A percentile compares a stretch with the other conserved stretches of the same genome.
Evolutionary conservation across 2,888 invertebrate species (phyloP).

Genomic region (Acrobasis suavella): DNA sequence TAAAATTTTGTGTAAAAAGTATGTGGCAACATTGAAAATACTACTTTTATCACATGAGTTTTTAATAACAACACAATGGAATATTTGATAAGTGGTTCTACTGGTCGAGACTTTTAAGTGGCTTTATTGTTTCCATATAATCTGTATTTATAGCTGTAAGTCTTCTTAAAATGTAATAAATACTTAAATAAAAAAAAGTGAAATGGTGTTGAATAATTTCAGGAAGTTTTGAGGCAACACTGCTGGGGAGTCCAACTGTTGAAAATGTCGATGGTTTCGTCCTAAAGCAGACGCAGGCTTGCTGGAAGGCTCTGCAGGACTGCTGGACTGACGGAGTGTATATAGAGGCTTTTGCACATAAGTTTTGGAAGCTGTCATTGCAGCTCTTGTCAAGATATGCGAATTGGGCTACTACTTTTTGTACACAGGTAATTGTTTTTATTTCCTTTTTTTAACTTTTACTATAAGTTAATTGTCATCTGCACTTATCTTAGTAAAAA

Average conservation of each 20-base stretch:
- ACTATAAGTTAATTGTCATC: too few relatives aligned
- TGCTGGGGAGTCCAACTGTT: constrained; percentile 56
- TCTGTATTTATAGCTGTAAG: too few relatives aligned
- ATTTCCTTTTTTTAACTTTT: background rate
- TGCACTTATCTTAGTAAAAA: too few relatives aligned
- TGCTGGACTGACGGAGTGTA: constrained; percentile 93
- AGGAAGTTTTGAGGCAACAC: constrained; percentile 70
- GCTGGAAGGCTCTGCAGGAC: constrained; percentile 72
- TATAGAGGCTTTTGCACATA: constrained; percentile 88
- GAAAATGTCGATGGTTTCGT: constrained; percentile 64
- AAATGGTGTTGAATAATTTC: constrained; percentile 29
- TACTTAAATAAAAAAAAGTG: too few relatives aligned
- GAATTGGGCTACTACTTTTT: constrained; percentile 84
- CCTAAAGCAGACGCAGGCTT: constrained; percentile 71
- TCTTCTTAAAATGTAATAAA: too few relatives aligned
- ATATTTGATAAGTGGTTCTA: too few relatives aligned
- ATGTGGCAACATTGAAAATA: background rate
- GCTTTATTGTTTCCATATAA: too few relatives aligned
- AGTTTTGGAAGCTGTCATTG: constrained; percentile 94
- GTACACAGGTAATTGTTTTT: constrained; percentile 61
- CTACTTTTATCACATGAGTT: too few relatives aligned
- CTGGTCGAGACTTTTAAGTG: too few relatives aligned
- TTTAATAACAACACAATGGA: too few relatives aligned
- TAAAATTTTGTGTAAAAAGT: background rate
- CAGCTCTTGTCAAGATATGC: constrained; percentile 91